Conservation (phyloP, 2,113 vertebrate species). For the Cavia porcellus region DNA sequence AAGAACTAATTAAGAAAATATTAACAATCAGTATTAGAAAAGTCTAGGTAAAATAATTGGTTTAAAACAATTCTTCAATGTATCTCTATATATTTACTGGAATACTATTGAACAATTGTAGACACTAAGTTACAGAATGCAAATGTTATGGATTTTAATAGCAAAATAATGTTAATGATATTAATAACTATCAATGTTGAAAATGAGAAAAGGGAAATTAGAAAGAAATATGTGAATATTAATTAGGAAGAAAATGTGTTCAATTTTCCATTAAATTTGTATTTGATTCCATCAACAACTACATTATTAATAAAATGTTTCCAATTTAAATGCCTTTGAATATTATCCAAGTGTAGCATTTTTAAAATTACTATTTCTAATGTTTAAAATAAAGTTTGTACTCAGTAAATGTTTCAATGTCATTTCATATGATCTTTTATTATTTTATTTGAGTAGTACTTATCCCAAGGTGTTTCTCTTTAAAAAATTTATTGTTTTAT, state of each 20-base stretch:
- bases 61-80: not conserved
- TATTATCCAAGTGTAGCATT: not conserved
- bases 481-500: not conserved
- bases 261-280: not conserved
- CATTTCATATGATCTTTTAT: not conserved
- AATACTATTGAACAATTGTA: not conserved
- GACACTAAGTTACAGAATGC: not conserved
- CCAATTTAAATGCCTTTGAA: not conserved
- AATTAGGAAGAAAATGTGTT: not conserved
- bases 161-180: not conserved
- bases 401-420: not conserved
- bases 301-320: not conserved
- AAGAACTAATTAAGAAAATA: not conserved
- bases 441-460: not conserved
- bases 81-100: not conserved
- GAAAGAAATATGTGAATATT: not conserved
- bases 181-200: not conserved
- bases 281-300: not conserved
- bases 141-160: not conserved
- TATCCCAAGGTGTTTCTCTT: not conserved
- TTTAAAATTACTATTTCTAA: not conserved
- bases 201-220: not conserved
- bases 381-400: not conserved
- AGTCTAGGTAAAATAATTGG: not conserved
- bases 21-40: not conserved